phyloP scores from a whole-genome alignment of 2,797 vertebrate genomes.

The Poeciliopsis paucimaculata region DNA sequence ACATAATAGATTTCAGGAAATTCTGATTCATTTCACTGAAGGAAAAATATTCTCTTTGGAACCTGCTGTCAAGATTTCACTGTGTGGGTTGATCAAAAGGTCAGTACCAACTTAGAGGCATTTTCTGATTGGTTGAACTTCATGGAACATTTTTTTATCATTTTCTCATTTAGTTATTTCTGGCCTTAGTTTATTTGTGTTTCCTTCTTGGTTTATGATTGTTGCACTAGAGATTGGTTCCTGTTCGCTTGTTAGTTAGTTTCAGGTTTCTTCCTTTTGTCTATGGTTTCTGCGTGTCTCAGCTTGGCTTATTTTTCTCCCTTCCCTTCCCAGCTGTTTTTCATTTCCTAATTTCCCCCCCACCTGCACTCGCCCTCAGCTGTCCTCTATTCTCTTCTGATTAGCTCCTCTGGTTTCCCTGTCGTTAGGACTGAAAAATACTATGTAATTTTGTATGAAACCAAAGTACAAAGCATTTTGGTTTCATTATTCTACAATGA shows the following conservation, averaged over 20 bases:
- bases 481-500: background rate
- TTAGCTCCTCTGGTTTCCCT: background rate
- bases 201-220: background rate
- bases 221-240: background rate
- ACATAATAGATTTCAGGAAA: conserved; percentile 29
- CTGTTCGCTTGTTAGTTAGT: background rate
- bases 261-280: background rate
- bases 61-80: background rate
- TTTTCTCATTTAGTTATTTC: background rate
- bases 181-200: background rate
- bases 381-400: background rate
- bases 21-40: conserved; percentile 47
- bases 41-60: conserved; percentile 4
- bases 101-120: background rate
- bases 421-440: background rate
- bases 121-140: background rate
- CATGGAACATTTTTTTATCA: background rate
- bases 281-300: background rate
- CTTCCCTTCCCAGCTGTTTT: background rate
- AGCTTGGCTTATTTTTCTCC: background rate
- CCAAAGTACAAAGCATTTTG: background rate
- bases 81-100: background rate
- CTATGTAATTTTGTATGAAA: too few relatives aligned
- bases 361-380: background rate
- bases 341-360: background rate